phyloP scores from a whole-genome alignment of 2,113 vertebrate genomes.

The Oreocharis arfaki region DNA sequence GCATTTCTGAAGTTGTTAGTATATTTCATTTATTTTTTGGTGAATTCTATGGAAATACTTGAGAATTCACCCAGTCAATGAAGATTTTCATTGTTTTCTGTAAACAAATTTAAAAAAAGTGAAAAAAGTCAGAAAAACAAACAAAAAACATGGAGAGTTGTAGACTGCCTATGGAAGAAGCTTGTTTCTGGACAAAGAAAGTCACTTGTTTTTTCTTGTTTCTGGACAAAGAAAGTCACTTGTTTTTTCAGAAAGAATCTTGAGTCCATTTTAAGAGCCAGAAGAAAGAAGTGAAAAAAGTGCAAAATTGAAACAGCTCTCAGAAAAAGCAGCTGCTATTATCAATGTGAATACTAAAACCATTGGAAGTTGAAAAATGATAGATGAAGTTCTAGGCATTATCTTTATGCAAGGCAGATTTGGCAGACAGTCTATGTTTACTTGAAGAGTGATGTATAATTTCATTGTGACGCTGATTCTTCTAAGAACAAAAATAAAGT shows the following conservation, averaged over 20 bases:
- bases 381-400: neutral
- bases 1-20: neutral
- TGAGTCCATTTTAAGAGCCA: neutral
- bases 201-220: neutral
- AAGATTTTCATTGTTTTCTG: neutral
- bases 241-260: neutral
- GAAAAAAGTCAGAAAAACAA: neutral
- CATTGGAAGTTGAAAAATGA: neutral
- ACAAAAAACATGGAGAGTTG: neutral
- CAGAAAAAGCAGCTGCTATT: neutral
- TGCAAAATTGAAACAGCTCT: neutral
- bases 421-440: neutral
- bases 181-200: neutral
- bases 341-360: neutral
- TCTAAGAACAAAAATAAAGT: slow-evolving; percentile 20
- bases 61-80: neutral
- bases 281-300: neutral
- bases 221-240: neutral
- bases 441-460: neutral
- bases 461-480: neutral
- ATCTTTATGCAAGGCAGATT: slow-evolving; percentile 8
- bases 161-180: neutral
- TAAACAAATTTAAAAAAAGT: neutral
- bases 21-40: neutral
- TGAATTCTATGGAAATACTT: neutral